Evolutionary conservation across 2,888 invertebrate species (phyloP).

Genomic region (Lasioglossum malachurum): DNA sequence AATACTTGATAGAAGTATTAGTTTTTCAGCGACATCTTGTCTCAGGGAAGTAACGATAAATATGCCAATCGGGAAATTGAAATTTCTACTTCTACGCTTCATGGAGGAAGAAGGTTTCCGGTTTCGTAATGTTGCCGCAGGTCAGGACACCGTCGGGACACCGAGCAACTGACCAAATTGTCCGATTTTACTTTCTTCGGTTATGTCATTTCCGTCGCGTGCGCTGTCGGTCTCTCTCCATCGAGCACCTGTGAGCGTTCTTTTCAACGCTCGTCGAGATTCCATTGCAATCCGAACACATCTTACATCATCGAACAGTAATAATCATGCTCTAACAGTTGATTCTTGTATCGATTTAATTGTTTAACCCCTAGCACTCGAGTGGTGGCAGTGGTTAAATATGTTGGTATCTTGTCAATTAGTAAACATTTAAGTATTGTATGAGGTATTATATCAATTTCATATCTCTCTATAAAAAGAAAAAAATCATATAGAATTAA

Average conservation of each 20-base stretch:
- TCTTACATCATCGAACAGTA: not conserved
- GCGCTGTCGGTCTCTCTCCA: not conserved
- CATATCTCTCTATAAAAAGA: too few species aligned
- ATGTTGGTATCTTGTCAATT: too few species aligned
- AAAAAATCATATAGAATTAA: too few species aligned
- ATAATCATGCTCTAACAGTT: not conserved
- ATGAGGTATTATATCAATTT: too few species aligned
- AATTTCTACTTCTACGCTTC: not conserved
- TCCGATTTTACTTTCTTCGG: constrained; percentile 35
- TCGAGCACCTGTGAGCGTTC: not conserved
- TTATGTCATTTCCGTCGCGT: constrained; percentile 28
- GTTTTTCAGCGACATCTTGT: not conserved
- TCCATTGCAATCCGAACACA: not conserved
- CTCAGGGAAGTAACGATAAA: not conserved
- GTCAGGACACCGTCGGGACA: not conserved
- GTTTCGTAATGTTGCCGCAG: not conserved
- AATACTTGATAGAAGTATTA: not conserved
- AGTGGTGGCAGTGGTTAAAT: too few species aligned
- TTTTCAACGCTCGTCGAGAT: not conserved
- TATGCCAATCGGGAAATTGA: not conserved
- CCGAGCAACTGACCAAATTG: constrained; percentile 29
- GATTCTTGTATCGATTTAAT: not conserved
- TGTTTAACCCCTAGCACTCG: not conserved
- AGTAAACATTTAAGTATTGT: too few species aligned
- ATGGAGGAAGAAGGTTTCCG: constrained; percentile 5